These are phyloP conservation scores for Hypanus sabinus DNA, from an alignment of 2,113 vertebrate species.

Conservation along the genomic window DNA sequence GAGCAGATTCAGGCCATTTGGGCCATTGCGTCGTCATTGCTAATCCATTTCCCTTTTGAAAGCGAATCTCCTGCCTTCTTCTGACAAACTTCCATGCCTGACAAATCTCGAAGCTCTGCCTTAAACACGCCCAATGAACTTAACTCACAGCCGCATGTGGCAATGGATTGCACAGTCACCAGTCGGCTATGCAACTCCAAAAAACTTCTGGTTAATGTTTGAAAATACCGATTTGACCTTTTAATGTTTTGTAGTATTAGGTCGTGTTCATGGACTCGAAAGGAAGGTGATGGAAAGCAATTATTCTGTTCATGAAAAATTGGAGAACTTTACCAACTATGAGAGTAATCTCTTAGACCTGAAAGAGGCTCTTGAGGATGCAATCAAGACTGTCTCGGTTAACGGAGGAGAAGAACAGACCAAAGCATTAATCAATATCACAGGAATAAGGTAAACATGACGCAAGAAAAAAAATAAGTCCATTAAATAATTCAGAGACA, in stretches of 20 bases:
- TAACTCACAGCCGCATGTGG: too few species aligned
- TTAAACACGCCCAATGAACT: too few species aligned
- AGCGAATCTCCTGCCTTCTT: too few species aligned
- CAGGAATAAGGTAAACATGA: constrained; percentile 62
- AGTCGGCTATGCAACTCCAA: neutral
- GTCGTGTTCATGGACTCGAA: constrained; percentile 65
- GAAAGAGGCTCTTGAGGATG: constrained; percentile 61
- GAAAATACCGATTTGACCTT: neutral
- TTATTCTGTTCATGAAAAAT: constrained; percentile 61
- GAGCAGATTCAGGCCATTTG: too few species aligned
- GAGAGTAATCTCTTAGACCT: constrained; percentile 63
- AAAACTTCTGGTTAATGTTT: too few species aligned
- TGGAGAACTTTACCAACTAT: constrained; percentile 65
- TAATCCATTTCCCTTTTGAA: too few species aligned
- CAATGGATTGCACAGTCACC: too few species aligned
- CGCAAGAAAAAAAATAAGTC: too few species aligned
- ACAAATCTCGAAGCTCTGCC: too few species aligned
- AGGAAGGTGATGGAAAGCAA: constrained; percentile 65
- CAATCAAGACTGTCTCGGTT: constrained; percentile 53
- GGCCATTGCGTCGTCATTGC: too few species aligned
- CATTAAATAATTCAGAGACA: neutral
- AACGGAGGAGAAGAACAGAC: constrained; percentile 60
- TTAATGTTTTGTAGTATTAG: constrained; percentile 55
- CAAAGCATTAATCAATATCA: constrained; percentile 62
- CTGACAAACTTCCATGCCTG: too few species aligned